Conservation (phyloP, 1,140 invertebrate genomes). For the Bilobella aurantiaca region DNA sequence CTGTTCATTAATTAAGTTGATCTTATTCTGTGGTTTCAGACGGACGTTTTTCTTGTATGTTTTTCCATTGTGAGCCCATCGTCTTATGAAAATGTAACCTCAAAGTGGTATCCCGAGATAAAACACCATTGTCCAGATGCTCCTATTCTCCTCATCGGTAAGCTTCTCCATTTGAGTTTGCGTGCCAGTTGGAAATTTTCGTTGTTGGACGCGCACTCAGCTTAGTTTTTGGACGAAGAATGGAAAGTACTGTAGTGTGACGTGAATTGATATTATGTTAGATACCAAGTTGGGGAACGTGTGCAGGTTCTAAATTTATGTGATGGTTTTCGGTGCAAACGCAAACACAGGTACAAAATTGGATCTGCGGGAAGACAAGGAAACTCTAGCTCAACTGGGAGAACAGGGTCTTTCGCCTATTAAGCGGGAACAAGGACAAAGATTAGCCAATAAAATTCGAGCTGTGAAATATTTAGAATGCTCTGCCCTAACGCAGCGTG, state of each 20-base stretch:
- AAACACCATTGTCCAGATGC: conserved; percentile 97
- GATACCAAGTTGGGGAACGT: too few species aligned
- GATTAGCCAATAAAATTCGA: conserved; percentile 89
- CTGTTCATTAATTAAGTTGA: too few species aligned
- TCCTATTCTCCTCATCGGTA: conserved; percentile 93
- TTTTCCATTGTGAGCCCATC: conserved; percentile 96
- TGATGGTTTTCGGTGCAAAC: too few species aligned
- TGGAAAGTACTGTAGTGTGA: too few species aligned
- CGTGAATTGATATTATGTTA: too few species aligned
- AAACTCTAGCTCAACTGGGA: too few species aligned
- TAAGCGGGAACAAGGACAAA: conserved; percentile 88
- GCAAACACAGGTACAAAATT: too few species aligned
- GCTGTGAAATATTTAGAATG: conserved; percentile 98
- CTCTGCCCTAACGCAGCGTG: conserved; percentile 94
- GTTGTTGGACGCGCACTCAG: conserved; percentile 51
- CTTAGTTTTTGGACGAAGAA: conserved; percentile 36
- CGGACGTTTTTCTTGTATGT: conserved; percentile 97
- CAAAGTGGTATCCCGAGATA: conserved; percentile 99
- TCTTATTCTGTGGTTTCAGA: too few species aligned
- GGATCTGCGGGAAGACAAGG: too few species aligned
- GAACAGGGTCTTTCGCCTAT: conserved; percentile 86
- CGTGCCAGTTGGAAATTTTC: neutral
- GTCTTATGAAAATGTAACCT: conserved; percentile 96
- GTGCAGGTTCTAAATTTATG: too few species aligned
- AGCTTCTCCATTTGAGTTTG: neutral